Evolutionary conservation across 2,888 invertebrate genomes (phyloP), one percentile per base, ranked within the genome.

Genomic region (Argyresthia goedartella): DNA sequence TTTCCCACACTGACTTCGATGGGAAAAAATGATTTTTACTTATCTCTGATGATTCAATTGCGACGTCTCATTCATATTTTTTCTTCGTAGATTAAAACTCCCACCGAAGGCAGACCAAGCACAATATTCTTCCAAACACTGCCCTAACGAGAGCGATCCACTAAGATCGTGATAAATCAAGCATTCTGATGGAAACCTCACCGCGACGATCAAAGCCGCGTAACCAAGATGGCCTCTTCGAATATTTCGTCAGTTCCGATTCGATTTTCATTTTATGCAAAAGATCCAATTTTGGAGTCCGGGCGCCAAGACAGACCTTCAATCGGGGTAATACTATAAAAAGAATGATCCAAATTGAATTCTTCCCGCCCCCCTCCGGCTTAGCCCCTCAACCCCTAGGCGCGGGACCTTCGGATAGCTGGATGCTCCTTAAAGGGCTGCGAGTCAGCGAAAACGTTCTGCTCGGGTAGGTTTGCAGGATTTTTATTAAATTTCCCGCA

Each of bases 301-400:
- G 57, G 61, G 54, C 53, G 50, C 54, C 54, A 46, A 55, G 54
- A 59, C 61, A 66, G 69, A 69, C 73, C 72, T 69, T 71, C 76
- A 76, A 80, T 78, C 79, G 76, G 66, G 81, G 80, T 81, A 81
- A 82, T 81, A 69, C 73, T 64, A 67, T 73, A 78, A 74, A 78
- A 50, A 80, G 84, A 81, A 81, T 81, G 80, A 84, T 81, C 81
- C 74, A 81, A 84, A 84, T 84, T 84, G 81, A 81, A 82, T 84
- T 78, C 67, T 63, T 60, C 62, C 63, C 64, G 64, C 60, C 57
- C 58, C 54, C 59, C 54, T 44, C 48, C 41, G 54, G 52, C 55
- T 52, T 51, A 52, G 47, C 52, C 34, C 39, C 57, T 41, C 51
- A 43, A 50, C 36, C 35, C 53, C 39, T 41, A 16, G 42, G 49